phyloP scores from a whole-genome alignment of 1,140 invertebrate species.

The Chlorops oryzae region DNA sequence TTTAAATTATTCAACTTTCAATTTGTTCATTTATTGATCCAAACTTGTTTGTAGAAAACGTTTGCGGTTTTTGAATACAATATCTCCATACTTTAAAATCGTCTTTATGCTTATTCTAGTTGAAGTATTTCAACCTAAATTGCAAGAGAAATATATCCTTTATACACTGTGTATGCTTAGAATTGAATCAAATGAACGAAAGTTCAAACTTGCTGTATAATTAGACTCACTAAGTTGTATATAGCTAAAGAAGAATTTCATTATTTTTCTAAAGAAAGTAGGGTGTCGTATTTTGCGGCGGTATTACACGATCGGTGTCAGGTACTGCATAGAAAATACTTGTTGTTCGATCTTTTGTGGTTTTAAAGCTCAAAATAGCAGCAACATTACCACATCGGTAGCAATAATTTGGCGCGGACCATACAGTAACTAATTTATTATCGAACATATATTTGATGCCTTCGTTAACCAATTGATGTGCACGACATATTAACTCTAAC shows the following conservation, averaged over 20 bases:
- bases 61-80: too few species aligned
- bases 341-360: slow-evolving; percentile 68
- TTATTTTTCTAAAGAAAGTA: slow-evolving; percentile 76
- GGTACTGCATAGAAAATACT: slow-evolving; percentile 94
- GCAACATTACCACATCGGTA: slow-evolving; percentile 93
- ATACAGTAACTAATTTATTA: slow-evolving; percentile 88
- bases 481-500: slow-evolving; percentile 85
- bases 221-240: not conserved
- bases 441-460: slow-evolving; percentile 95
- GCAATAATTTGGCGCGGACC: slow-evolving; percentile 96
- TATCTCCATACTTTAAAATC: too few species aligned
- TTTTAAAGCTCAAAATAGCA: slow-evolving; percentile 78
- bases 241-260: not conserved
- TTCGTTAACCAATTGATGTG: slow-evolving; percentile 96
- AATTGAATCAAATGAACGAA: not conserved
- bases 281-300: slow-evolving; percentile 83
- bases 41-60: too few species aligned
- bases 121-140: too few species aligned
- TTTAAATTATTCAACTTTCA: too few species aligned
- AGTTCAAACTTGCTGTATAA: slow-evolving; percentile 3
- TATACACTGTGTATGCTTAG: too few species aligned
- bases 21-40: too few species aligned
- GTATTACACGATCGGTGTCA: slow-evolving; percentile 86
- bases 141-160: too few species aligned
- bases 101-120: too few species aligned